Conservation (phyloP, 2,888 invertebrate genomes). For the Drosophila subsilvestris region DNA sequence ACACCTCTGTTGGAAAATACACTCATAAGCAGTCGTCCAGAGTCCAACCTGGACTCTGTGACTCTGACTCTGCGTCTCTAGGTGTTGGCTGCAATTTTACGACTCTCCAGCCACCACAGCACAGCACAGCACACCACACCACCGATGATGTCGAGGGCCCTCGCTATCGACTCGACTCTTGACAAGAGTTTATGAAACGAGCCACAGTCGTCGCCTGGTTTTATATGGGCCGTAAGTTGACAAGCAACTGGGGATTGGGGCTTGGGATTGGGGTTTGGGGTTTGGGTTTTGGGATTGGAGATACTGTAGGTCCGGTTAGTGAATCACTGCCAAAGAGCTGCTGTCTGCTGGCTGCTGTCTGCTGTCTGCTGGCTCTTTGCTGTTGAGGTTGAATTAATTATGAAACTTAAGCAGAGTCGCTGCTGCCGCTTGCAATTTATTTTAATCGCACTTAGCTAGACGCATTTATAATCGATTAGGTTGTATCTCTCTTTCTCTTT, state of each 20-base stretch:
- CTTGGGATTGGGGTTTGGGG: slow-evolving; percentile 36
- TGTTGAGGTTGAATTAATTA: slow-evolving; percentile 71
- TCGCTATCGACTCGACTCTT: slow-evolving; percentile 60
- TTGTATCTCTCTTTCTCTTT: slow-evolving; percentile 2
- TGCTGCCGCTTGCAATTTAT: slow-evolving; percentile 75
- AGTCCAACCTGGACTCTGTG: slow-evolving; percentile 13
- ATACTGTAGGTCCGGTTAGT: slow-evolving; percentile 65
- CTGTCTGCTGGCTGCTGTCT: neutral
- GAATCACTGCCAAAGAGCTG: slow-evolving; percentile 59
- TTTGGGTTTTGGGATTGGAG: neutral
- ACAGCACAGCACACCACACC: slow-evolving; percentile 18
- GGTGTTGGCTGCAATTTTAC: slow-evolving; percentile 77
- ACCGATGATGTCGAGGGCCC: slow-evolving; percentile 53
- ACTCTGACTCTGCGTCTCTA: slow-evolving; percentile 49
- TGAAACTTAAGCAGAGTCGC: slow-evolving; percentile 74
- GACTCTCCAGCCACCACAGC: slow-evolving; percentile 48
- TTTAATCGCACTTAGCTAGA: slow-evolving; percentile 78
- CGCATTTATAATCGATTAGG: slow-evolving; percentile 81
- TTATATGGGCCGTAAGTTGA: slow-evolving; percentile 72
- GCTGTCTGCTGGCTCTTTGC: slow-evolving; percentile 12
- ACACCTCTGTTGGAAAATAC: slow-evolving; percentile 84
- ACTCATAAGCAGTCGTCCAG: slow-evolving; percentile 66
- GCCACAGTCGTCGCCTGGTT: slow-evolving; percentile 61
- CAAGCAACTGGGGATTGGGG: slow-evolving; percentile 49
- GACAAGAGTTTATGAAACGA: slow-evolving; percentile 80